Evolutionary conservation across 2,888 invertebrate species (phyloP).

Genomic region (Euphydryas editha): DNA sequence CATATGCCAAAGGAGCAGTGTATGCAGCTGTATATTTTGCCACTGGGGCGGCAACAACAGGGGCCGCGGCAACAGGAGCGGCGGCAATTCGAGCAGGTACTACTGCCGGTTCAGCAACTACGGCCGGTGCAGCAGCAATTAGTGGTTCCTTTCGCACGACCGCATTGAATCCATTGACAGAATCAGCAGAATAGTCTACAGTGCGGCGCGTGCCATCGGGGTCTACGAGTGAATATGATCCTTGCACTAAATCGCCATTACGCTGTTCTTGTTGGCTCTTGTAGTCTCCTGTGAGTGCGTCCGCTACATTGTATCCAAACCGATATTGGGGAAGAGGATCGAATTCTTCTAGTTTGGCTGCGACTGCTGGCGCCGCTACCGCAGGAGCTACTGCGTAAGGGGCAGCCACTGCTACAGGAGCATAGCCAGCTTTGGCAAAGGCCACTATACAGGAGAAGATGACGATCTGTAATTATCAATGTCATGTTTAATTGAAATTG

Average conservation of each 20-base stretch:
- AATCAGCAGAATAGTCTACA: conserved; percentile 72
- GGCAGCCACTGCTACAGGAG: conserved; percentile 52
- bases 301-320: conserved; percentile 75
- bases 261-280: conserved; percentile 79
- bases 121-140: conserved; percentile 56
- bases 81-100: conserved; percentile 55
- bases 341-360: conserved; percentile 67
- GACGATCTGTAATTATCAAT: conserved; percentile 56
- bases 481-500: neutral
- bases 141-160: conserved; percentile 72
- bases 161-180: conserved; percentile 74
- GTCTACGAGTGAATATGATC: conserved; percentile 72
- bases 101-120: conserved; percentile 55
- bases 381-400: conserved; percentile 51
- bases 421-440: conserved; percentile 59
- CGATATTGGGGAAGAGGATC: conserved; percentile 84
- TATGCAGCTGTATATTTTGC: conserved; percentile 59
- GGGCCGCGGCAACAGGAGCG: conserved; percentile 47
- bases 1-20: conserved; percentile 49
- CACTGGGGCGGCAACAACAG: conserved; percentile 45
- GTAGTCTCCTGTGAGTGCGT: conserved; percentile 75
- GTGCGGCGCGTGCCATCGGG: conserved; percentile 71
- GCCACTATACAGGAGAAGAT: conserved; percentile 67
- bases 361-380: conserved; percentile 51
- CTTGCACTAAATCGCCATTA: conserved; percentile 81